These are phyloP conservation scores for Mythimna lalbum DNA, from an alignment of 2,888 invertebrate genomes.

Conservation along the genomic window DNA sequence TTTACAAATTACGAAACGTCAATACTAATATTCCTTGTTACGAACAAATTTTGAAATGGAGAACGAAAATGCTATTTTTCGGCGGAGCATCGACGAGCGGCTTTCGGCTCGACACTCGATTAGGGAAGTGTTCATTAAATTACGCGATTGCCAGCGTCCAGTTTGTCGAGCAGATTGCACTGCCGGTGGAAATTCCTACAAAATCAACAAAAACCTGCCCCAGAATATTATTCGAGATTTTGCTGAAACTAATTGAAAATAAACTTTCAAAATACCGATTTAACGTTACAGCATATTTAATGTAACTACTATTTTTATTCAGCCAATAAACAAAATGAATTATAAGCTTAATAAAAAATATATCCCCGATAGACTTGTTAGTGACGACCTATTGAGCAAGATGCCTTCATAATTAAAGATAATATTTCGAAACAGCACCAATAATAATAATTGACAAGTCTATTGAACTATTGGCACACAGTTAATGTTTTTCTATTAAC, in stretches of 20 bases:
- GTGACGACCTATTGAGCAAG: slow-evolving; percentile 14
- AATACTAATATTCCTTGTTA: slow-evolving; percentile 50
- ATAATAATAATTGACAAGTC: slow-evolving; percentile 12
- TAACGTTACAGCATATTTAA: slow-evolving; percentile 39
- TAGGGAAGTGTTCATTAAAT: slow-evolving; percentile 88
- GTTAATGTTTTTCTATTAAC: slow-evolving; percentile 22
- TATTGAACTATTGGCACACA: slow-evolving; percentile 30
- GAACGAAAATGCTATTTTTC: slow-evolving; percentile 78
- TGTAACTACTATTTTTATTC: slow-evolving; percentile 39
- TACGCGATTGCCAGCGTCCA: slow-evolving; percentile 84
- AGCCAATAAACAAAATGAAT: slow-evolving; percentile 29
- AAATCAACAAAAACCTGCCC: slow-evolving; percentile 74
- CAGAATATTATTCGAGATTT: slow-evolving; percentile 58
- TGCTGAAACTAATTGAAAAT: slow-evolving; percentile 73
- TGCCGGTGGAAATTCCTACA: slow-evolving; percentile 74
- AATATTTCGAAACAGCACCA: slow-evolving; percentile 19
- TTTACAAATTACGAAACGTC: slow-evolving; percentile 51
- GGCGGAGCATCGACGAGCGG: slow-evolving; percentile 64
- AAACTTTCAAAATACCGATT: slow-evolving; percentile 65
- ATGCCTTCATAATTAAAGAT: slow-evolving; percentile 19
- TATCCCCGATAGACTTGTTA: slow-evolving; percentile 24
- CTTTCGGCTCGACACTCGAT: slow-evolving; percentile 83
- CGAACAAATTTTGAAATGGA: slow-evolving; percentile 62
- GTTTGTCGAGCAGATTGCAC: slow-evolving; percentile 84
- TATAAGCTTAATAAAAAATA: slow-evolving; percentile 18